Conservation (phyloP, 2,888 invertebrate species). For the Andrena chrysosceles region DNA sequence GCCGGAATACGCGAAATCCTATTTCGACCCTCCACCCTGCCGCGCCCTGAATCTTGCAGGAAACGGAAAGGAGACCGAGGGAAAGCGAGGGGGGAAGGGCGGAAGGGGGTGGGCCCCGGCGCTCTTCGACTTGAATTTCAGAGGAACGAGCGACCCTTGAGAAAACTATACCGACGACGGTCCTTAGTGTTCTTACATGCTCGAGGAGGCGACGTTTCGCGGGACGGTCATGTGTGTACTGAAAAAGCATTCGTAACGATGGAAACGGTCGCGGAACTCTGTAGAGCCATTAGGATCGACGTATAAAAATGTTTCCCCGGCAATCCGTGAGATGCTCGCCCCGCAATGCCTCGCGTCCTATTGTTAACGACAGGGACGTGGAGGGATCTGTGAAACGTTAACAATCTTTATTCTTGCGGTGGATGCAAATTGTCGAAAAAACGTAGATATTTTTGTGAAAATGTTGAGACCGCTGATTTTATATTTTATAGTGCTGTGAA, state of each 20-base stretch:
- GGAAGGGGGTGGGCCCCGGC: constrained; percentile 54
- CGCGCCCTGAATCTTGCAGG: constrained; percentile 45
- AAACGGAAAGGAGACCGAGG: constrained; percentile 37
- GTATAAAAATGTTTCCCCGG: constrained; percentile 57
- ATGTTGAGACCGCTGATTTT: too few species aligned
- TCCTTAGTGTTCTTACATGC: constrained; percentile 65
- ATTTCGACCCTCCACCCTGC: constrained; percentile 77
- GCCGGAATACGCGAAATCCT: constrained; percentile 83
- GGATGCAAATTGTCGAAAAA: not conserved
- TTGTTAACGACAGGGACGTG: constrained; percentile 42
- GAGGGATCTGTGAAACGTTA: constrained; percentile 7
- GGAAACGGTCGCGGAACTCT: constrained; percentile 62
- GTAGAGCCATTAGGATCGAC: constrained; percentile 63
- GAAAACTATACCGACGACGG: constrained; percentile 63
- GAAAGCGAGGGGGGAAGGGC: not conserved
- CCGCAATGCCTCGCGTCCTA: constrained; percentile 21
- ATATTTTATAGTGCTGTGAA: too few species aligned
- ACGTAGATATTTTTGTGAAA: not conserved
- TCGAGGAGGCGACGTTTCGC: constrained; percentile 64
- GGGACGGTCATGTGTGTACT: constrained; percentile 65
- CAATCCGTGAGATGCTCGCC: constrained; percentile 5
- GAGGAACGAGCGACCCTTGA: constrained; percentile 68
- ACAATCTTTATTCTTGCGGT: constrained; percentile 2
- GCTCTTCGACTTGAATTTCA: constrained; percentile 78
- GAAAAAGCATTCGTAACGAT: constrained; percentile 68